phyloP scores from a whole-genome alignment of 2,888 invertebrate species.

The Leptura quadrifasciata region DNA sequence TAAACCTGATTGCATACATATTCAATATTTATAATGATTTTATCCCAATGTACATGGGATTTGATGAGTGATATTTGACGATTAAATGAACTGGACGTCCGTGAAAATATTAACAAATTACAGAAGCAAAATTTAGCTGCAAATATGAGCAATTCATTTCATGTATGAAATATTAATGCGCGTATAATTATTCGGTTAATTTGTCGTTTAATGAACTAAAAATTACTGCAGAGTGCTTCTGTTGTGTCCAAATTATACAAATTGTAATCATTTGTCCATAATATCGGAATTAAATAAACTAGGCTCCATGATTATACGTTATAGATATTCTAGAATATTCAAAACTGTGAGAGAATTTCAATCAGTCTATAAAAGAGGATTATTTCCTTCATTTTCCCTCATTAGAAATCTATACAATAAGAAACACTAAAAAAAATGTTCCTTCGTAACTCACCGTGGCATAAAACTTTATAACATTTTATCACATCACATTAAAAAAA shows the following conservation, averaged over 20 bases:
- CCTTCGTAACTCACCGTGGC: too few relatives aligned
- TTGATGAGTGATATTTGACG: constrained; percentile 4
- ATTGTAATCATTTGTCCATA: background rate
- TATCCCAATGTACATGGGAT: background rate
- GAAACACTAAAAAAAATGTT: too few relatives aligned
- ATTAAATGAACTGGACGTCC: constrained; percentile 4
- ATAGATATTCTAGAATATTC: too few relatives aligned
- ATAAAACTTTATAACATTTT: too few relatives aligned
- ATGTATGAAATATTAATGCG: constrained; percentile 12
- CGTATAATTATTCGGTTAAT: constrained; percentile 9
- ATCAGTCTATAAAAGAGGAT: too few relatives aligned
- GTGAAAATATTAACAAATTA: constrained; percentile 17
- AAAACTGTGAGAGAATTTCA: too few relatives aligned
- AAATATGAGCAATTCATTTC: constrained; percentile 10
- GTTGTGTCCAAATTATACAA: background rate
- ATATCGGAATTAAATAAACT: background rate
- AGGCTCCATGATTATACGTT: too few relatives aligned
- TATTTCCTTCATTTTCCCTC: too few relatives aligned
- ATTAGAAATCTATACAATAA: too few relatives aligned
- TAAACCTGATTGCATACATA: background rate
- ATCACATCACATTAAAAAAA: too few relatives aligned
- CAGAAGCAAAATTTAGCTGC: background rate
- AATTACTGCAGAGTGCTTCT: background rate
- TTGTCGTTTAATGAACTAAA: constrained; percentile 2
- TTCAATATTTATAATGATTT: constrained; percentile 17